These are phyloP conservation scores for Mimachlamys varia DNA, from an alignment of 2,888 invertebrate genomes.

Conservation along the genomic window DNA sequence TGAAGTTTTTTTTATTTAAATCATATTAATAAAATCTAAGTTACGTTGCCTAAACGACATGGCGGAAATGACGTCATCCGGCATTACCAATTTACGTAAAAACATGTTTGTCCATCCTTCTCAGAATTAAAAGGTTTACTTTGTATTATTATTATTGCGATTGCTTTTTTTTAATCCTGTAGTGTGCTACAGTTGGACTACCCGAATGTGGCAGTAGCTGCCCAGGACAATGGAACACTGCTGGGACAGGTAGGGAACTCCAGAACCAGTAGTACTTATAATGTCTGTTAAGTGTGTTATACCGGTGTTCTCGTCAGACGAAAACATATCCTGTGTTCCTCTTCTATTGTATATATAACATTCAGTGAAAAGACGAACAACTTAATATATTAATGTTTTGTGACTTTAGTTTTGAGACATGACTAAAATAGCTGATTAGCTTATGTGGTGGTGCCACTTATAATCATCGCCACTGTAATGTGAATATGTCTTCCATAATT, in stretches of 20 bases:
- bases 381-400: no score
- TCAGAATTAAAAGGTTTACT: background rate
- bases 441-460: no score
- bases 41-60: background rate
- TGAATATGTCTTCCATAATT: no score
- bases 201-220: conserved; percentile 59
- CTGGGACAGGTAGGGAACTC: conserved; percentile 55
- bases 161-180: background rate
- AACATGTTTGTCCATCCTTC: no score
- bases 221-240: conserved; percentile 58
- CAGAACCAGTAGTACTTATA: background rate
- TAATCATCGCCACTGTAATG: no score
- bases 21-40: background rate
- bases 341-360: no score
- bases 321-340: no score
- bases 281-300: background rate
- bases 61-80: conserved; percentile 17
- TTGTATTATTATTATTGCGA: background rate
- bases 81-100: no score
- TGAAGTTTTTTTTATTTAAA: background rate
- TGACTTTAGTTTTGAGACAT: no score
- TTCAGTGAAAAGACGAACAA: no score
- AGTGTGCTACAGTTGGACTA: conserved; percentile 61
- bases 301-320: no score
- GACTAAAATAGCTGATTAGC: no score